Evolutionary conservation across 2,888 invertebrate species (phyloP).

Genomic region (Rhimphoctona megacephalus): DNA sequence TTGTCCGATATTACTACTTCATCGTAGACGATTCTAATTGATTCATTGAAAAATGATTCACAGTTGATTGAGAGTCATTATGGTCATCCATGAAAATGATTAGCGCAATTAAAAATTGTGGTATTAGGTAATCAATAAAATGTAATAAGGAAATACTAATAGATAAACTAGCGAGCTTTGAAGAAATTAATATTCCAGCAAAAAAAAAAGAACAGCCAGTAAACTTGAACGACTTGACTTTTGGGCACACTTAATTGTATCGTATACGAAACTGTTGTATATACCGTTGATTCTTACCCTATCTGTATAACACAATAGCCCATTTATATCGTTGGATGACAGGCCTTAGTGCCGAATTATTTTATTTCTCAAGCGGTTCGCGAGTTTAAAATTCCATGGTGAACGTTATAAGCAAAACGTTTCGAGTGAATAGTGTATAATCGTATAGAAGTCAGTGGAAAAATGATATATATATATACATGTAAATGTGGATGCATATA

Average conservation of each 20-base stretch:
- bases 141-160: background rate
- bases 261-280: slow-evolving; percentile 20
- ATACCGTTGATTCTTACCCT: background rate
- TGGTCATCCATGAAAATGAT: background rate
- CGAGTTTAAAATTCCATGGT: slow-evolving; percentile 60
- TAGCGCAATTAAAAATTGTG: background rate
- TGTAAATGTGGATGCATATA: slow-evolving; percentile 4
- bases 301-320: slow-evolving; percentile 20
- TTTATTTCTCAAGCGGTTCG: slow-evolving; percentile 48
- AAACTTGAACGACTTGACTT: background rate
- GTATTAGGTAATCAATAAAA: background rate
- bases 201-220: background rate
- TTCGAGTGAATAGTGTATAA: background rate
- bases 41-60: background rate
- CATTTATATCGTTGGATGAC: slow-evolving; percentile 49
- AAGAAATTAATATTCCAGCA: background rate
- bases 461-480: slow-evolving; percentile 3
- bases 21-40: background rate
- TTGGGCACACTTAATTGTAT: slow-evolving; percentile 22
- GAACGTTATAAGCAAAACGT: slow-evolving; percentile 34
- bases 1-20: background rate
- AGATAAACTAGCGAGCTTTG: background rate
- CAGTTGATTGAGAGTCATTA: background rate
- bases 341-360: slow-evolving; percentile 58
- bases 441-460: slow-evolving; percentile 11